Conservation (phyloP, 1,140 invertebrate species). For the Papilio helenus region DNA sequence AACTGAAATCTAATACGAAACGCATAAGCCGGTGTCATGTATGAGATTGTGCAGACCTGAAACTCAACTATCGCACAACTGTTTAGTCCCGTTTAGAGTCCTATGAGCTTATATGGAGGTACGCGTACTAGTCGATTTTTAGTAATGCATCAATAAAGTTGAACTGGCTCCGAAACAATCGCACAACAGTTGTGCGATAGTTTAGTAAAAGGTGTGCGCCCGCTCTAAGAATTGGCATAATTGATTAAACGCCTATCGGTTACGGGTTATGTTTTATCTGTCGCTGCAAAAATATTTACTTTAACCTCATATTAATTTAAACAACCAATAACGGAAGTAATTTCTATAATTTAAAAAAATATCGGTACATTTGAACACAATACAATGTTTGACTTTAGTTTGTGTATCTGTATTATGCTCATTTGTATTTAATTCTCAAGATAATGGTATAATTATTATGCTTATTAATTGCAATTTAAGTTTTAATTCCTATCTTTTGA, state of each 20-base stretch:
- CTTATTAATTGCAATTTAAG: not conserved
- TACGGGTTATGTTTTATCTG: not conserved
- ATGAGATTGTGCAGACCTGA: not conserved
- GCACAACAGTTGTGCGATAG: no score
- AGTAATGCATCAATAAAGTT: no score
- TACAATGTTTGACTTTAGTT: not conserved
- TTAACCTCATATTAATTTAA: not conserved
- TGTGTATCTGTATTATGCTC: not conserved
- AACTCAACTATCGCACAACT: no score
- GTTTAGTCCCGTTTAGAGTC: no score
- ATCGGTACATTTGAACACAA: not conserved
- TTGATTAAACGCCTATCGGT: not conserved
- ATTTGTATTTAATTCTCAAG: not conserved
- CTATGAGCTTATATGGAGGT: no score
- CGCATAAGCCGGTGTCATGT: not conserved
- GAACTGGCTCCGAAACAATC: no score
- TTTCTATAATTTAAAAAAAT: not conserved
- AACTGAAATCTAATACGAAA: not conserved
- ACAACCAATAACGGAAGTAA: not conserved
- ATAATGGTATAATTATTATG: not conserved
- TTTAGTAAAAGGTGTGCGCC: no score
- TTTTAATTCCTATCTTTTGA: not conserved
- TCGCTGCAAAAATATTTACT: not conserved
- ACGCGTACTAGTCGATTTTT: no score
- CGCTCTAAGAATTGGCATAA: not conserved